Percentiles rank a stretch among this genome's conserved stretches.
Evolutionary conservation across 2,888 invertebrate genomes (phyloP).

Genomic region (Poecilus cupreus): DNA sequence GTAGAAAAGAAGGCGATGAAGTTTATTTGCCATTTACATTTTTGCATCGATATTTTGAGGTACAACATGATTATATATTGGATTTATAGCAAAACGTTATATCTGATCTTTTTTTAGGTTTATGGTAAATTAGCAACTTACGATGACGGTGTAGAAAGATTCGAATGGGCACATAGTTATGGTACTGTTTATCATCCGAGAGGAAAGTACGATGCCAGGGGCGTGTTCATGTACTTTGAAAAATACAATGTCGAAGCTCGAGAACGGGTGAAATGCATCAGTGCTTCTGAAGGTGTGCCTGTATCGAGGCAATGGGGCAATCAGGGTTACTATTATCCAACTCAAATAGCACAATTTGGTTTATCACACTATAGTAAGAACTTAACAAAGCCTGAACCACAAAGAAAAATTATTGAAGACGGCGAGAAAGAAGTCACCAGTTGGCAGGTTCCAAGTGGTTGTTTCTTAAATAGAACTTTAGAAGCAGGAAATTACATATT

Average conservation of each 20-base stretch:
- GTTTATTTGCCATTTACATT: slow-evolving; percentile 95
- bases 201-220: slow-evolving; percentile 90
- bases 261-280: slow-evolving; percentile 96
- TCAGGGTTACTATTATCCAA: slow-evolving; percentile 97
- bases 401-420: slow-evolving; percentile 84
- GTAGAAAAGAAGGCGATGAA: slow-evolving; percentile 88
- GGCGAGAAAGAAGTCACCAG: slow-evolving; percentile 80
- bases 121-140: slow-evolving; percentile 88
- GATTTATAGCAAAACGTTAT: not conserved
- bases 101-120: slow-evolving; percentile 74
- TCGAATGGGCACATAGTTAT: slow-evolving; percentile 97
- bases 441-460: slow-evolving; percentile 85
- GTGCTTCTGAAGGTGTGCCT: slow-evolving; percentile 94
- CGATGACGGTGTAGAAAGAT: slow-evolving; percentile 85
- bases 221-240: slow-evolving; percentile 97
- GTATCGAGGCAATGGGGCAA: slow-evolving; percentile 98
- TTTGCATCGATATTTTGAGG: slow-evolving; percentile 95
- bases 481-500: slow-evolving; percentile 80
- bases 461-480: slow-evolving; percentile 78
- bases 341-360: slow-evolving; percentile 98
- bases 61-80: slow-evolving; percentile 69
- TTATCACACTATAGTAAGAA: slow-evolving; percentile 98
- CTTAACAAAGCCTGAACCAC: slow-evolving; percentile 88
- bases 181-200: slow-evolving; percentile 93
- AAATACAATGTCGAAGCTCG: slow-evolving; percentile 98